Percentiles rank a stretch among this genome's conserved stretches.
Evolutionary conservation across 2,113 vertebrate species (phyloP).

Genomic region (Thomomys bottae): DNA sequence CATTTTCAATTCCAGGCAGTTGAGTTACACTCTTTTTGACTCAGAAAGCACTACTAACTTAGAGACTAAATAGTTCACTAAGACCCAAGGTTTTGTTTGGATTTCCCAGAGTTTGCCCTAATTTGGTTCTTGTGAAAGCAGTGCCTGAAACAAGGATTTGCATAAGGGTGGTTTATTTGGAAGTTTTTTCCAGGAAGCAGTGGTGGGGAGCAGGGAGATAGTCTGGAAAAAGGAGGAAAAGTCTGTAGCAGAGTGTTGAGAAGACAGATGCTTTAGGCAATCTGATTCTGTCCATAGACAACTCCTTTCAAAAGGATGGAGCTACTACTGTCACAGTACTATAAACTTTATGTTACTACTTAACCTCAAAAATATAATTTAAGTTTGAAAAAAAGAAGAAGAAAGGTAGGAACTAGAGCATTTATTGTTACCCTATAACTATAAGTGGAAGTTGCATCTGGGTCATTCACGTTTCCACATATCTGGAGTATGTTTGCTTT

Average conservation of each 20-base stretch:
- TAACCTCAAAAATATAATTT: too few species aligned
- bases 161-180: background rate
- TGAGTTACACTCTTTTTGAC: constrained; percentile 42
- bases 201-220: background rate
- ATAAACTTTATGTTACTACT: too few species aligned
- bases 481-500: background rate
- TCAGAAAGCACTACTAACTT: background rate
- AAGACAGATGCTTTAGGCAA: background rate
- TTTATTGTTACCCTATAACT: accelerated
- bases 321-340: too few species aligned
- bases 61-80: background rate
- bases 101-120: background rate
- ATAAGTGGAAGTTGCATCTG: background rate
- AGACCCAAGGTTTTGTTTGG: background rate
- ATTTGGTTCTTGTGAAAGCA: background rate
- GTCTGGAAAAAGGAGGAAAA: background rate
- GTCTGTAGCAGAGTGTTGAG: background rate
- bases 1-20: background rate
- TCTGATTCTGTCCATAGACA: background rate
- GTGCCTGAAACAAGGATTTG: constrained; percentile 2
- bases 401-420: background rate
- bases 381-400: too few species aligned
- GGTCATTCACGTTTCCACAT: background rate
- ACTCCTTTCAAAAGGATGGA: background rate
- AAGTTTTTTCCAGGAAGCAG: background rate